phyloP scores from a whole-genome alignment of 1,140 invertebrate genomes.

The Carcinoscorpius rotundicauda region DNA sequence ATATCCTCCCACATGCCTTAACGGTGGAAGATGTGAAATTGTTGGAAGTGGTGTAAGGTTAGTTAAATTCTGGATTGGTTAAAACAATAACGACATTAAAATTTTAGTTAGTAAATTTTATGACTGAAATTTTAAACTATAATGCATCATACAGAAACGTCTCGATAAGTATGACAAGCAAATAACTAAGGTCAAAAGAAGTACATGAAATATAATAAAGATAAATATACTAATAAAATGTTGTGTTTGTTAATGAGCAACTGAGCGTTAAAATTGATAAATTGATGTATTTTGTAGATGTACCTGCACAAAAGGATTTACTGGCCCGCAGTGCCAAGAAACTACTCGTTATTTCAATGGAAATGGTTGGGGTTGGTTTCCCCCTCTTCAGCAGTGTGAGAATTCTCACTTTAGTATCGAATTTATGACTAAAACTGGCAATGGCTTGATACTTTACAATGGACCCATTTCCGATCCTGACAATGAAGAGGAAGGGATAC shows the following conservation, averaged over 20 bases:
- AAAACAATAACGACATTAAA: no score
- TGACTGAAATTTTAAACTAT: no score
- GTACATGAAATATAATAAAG: no score
- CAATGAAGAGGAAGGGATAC: conserved; percentile 48
- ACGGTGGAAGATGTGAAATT: conserved; percentile 80
- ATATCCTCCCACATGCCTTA: conserved; percentile 65
- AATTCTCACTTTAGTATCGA: conserved; percentile 87
- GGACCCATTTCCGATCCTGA: conserved; percentile 88
- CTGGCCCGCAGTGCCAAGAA: conserved; percentile 90
- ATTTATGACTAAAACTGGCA: conserved; percentile 78
- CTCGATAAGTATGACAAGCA: no score
- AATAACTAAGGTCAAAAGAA: no score
- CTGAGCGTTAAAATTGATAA: conserved; percentile 1
- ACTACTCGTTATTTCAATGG: conserved; percentile 83
- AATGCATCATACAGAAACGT: no score
- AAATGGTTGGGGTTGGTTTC: conserved; percentile 92
- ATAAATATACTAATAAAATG: no score
- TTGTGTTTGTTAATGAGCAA: no score
- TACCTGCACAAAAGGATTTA: conserved; percentile 78
- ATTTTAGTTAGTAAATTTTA: no score
- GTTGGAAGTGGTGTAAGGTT: conserved; percentile 66
- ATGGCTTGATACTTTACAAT: conserved; percentile 90
- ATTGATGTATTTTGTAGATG: conserved; percentile 37
- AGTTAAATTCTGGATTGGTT: conserved; percentile 22
- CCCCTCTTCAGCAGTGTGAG: conserved; percentile 89